Evolutionary conservation across 2,113 vertebrate genomes (phyloP).

Genomic region (Clupea harengus): DNA sequence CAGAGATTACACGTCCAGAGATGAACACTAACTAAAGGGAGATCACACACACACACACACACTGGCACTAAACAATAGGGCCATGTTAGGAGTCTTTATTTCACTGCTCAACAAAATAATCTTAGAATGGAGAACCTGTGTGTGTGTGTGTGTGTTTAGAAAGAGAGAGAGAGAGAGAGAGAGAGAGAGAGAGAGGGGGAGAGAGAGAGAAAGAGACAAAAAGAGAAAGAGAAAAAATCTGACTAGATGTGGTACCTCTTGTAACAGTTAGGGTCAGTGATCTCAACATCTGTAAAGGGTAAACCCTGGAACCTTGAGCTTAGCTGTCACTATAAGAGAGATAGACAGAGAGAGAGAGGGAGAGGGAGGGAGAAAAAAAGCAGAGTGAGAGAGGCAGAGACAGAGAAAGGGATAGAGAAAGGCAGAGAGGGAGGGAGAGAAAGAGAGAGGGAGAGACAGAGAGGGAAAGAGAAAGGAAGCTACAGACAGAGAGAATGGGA

Average conservation of each 20-base stretch:
- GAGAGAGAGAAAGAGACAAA: not conserved
- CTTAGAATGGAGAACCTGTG: not conserved
- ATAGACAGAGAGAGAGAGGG: not conserved
- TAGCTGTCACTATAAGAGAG: not conserved
- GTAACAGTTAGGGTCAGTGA: not conserved
- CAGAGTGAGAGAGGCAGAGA: not conserved
- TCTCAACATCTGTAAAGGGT: not conserved
- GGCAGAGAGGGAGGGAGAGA: not conserved
- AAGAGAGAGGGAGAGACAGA: too few species aligned
- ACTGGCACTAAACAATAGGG: not conserved
- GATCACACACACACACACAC: constrained; percentile 25
- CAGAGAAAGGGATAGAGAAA: not conserved
- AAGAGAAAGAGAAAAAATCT: not conserved
- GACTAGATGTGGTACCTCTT: not conserved
- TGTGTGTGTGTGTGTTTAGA: not conserved
- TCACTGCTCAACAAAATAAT: not conserved
- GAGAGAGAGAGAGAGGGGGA: not conserved
- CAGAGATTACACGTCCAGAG: constrained; percentile 64
- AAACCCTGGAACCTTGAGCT: not conserved
- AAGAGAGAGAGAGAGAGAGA: not conserved
- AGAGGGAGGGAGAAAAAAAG: not conserved
- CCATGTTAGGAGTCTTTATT: not conserved
- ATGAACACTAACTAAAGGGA: constrained; percentile 47
- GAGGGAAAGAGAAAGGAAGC: too few species aligned
- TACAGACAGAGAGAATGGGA: too few species aligned